Base-by-base conservation (phyloP, 1,140 invertebrate species). In the Diprion similis region DNA sequence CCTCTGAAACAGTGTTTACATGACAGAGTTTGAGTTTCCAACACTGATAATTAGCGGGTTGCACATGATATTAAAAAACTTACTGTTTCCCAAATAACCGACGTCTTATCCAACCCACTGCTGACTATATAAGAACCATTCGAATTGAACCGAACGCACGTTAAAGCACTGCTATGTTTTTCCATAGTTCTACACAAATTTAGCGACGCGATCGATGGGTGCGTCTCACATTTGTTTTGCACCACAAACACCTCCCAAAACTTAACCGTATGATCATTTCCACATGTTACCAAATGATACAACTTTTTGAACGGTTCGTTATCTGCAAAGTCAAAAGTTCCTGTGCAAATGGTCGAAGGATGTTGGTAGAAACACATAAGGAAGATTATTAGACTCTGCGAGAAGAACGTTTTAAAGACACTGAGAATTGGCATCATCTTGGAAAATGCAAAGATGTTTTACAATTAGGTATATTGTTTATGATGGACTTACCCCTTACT, bases 231-330 rank as follows among this genome's bases (percentile, higher is more conserved):
- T 68, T 86, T 86, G 18, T 80, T 74, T 45, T 84, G 80, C 9
- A 76, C 71, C 9, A 84, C 80, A 7, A 81, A 88, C 6, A 95
- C 89, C 65, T 90, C 89, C 94, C 94, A 96, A 10, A 95, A 79
- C 83, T 94, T 94, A 0, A 95, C 90, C n/a, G 89, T 81, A 80
- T 94, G 90, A 83, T 94, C 94, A 77, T 93, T 93, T 4, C 94
- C 94, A 79, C 93, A 89, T 6, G 91, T 91, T 11, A 92, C 92
- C 73, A 94, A 78, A 65, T 91, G 87, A 80, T 92, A 93, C 15
- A 85, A 76, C 75, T 87, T 89, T 9, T 83, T 82, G 46, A 87
- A 82, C 0, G 88, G 85, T 37, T 88, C 82, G 64, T 84, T 83
- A 78, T 83, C 87, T 89, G 71, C 47, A 68, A 79, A 80, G 9